phyloP scores from a whole-genome alignment of 2,113 vertebrate species.

The Leucosticte australis region DNA sequence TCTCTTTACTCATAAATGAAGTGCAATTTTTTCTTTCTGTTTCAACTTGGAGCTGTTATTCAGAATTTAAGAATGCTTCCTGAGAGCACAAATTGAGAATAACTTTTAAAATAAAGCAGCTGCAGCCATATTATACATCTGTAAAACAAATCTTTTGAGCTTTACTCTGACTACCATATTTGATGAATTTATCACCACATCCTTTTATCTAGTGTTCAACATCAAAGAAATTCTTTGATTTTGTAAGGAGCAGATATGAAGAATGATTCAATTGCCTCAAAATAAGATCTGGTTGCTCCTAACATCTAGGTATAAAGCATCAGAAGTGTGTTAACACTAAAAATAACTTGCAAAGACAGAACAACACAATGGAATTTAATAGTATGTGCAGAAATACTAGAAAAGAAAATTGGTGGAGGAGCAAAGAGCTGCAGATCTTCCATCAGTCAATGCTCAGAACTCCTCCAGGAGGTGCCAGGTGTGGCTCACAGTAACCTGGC shows the following conservation, averaged over 20 bases:
- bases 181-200: neutral
- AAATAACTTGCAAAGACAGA: neutral
- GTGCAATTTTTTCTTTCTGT: neutral
- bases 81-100: neutral
- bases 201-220: neutral
- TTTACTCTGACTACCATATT: neutral
- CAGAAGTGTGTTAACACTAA: neutral
- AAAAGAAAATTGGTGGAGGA: neutral
- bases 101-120: neutral
- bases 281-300: neutral
- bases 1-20: neutral
- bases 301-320: neutral
- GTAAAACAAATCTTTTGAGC: neutral
- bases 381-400: neutral
- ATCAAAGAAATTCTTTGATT: neutral
- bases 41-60: neutral
- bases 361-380: neutral
- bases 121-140: neutral
- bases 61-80: neutral
- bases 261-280: neutral
- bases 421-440: neutral
- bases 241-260: neutral
- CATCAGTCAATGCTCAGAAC: neutral
- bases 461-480: neutral
- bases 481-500: neutral